These are phyloP conservation scores for Sebastes jordani DNA, from an alignment of 2,797 vertebrate genomes.

Conservation along the genomic window DNA sequence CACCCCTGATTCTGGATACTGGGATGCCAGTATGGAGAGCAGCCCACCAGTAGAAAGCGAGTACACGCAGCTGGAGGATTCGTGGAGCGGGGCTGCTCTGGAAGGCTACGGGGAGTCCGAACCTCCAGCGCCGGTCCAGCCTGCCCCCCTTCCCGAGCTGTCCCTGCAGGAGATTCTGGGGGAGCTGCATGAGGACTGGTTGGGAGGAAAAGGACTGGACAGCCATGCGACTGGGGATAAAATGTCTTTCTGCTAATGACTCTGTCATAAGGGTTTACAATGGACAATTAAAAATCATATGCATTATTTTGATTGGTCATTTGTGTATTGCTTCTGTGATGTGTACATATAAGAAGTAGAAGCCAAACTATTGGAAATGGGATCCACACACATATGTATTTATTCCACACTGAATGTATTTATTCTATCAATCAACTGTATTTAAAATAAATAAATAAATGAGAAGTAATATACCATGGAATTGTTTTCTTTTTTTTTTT, in stretches of 20 bases:
- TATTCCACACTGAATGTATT: constrained; percentile 34
- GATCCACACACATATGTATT: background rate
- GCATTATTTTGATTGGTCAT: constrained; percentile 28
- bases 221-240: constrained; percentile 14
- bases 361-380: background rate
- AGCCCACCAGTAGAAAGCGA: constrained; percentile 31
- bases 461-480: constrained; percentile 22
- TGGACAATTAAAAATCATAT: constrained; percentile 39
- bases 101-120: constrained; percentile 27
- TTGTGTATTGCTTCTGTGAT: background rate
- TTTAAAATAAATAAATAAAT: constrained; percentile 61
- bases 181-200: constrained; percentile 76
- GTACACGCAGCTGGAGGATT: constrained; percentile 50
- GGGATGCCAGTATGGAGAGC: constrained; percentile 61
- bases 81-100: constrained; percentile 31
- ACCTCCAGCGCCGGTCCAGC: background rate
- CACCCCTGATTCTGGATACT: constrained; percentile 77
- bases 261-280: background rate
- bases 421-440: constrained; percentile 42
- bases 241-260: constrained; percentile 40
- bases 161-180: constrained; percentile 80
- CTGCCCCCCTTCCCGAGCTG: constrained; percentile 69
- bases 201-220: constrained; percentile 54
- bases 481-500: background rate
- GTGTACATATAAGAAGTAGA: background rate